Evolutionary conservation across 2,797 vertebrate genomes (phyloP), one percentile per base, ranked within the genome.

Genomic region (Mycteria americana): DNA sequence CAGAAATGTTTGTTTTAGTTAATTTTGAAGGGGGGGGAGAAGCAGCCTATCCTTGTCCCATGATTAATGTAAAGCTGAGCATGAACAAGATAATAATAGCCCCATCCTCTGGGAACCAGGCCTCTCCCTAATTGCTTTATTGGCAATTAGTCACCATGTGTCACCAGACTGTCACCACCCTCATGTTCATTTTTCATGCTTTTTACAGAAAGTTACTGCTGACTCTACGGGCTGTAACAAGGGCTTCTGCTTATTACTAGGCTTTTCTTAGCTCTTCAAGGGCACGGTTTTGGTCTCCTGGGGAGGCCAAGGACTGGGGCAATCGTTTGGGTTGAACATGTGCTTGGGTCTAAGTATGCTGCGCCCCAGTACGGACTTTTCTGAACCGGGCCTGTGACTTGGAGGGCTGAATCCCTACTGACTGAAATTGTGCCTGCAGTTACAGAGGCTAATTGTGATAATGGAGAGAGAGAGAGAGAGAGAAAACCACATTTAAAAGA

Each of bases 1-100:
- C 85, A 86, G 77, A 85, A 93, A 93, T 96, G 95, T 95, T 97
- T 93, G 56, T 60, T 92, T 94, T 90, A 95, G 89, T 88, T 92
- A 63, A 90, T 91, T 93, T 76, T 76, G 92, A 91, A 92, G 57
- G 4, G 0, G 31, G 22, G 30, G 22, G 39, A 88, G 92, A 86
- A 80, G 77, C 43, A 86, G 94, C 62, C 50, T 68, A 54, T 75
- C 84, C 64, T 48, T 86, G 33, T 88, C 88, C 45, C 19, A 46
- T 88, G 96, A 96, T 80, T 92, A 85, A 62, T 83, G 82, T 78
- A 91, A 94, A 73, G 46, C 91, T 97, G 65, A 33, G 95, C 76
- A 70, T 70, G 79, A 92, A 88, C 83, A 59, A 28, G 45, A 94
- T 93, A 97, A 96, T 93, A 45, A 85, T 90, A 93, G n/a, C 82